Base-by-base conservation (phyloP, 2,888 invertebrate genomes). In the Choreutis nemorana region DNA sequence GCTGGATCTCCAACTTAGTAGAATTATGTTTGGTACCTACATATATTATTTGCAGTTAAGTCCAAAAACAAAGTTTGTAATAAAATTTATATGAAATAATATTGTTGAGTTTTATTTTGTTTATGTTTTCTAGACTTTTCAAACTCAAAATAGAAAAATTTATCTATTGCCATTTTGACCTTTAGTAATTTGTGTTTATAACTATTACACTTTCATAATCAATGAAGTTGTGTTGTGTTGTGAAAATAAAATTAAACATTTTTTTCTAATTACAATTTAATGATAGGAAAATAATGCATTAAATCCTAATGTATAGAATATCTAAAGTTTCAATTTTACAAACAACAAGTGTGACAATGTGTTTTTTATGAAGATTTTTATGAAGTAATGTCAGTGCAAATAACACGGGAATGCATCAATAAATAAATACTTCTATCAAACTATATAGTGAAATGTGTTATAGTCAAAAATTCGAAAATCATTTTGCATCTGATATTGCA, bases 221-320 rank as follows among this genome's bases (percentile, higher is more conserved):
- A n/a, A n/a, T n/a, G n/a, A n/a, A n/a, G n/a, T n/a, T n/a, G n/a
- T n/a, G n/a, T n/a, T n/a, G n/a, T n/a, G n/a, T n/a, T n/a, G 5
- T 21, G 28, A 9, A 12, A 34, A 34, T 32, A 15, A 34, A 36
- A 36, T n/a, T 22, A 14, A 22, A 23, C 23, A 10, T 26, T 6
- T 26, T 29, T 23, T 42, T 39, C 46, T 48, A 48, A 50, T 63
- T 60, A 61, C 55, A 50, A 48, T 70, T 71, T 73, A 72, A 65
- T 73, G 53, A 68, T 67, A 66, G 64, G 66, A 73, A 75, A 77
- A 70, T 70, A 72, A 73, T 67, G 65, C 62, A 67, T 70, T 71
- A 73, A 71, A 73, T 68, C 71, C 62, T 66, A 63, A 65, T 57
- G 62, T 68, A 68, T 68, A 68, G 55, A 65, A 32, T 63, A 64